These are phyloP conservation scores for Trichopoda pennipes DNA, from an alignment of 2,888 invertebrate species.

Conservation along the genomic window DNA sequence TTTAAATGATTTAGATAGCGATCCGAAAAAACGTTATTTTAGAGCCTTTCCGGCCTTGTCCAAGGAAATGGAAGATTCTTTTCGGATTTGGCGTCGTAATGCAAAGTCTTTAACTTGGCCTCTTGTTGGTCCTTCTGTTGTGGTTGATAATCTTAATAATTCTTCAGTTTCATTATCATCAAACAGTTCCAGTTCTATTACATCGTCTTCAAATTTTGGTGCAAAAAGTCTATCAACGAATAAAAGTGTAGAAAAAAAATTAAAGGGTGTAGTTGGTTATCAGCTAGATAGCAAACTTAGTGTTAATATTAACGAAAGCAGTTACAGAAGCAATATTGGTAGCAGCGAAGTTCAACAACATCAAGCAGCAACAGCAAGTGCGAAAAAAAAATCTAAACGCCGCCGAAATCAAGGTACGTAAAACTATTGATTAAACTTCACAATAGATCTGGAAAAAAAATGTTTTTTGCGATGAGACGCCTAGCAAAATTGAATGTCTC, in stretches of 20 bases:
- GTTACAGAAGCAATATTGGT: constrained; percentile 11
- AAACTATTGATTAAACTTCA: background rate
- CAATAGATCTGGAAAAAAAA: no score
- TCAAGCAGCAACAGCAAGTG: constrained; percentile 68
- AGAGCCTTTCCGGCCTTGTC: constrained; percentile 88
- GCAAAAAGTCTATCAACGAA: constrained; percentile 42
- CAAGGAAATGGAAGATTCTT: constrained; percentile 80
- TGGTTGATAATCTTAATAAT: constrained; percentile 70
- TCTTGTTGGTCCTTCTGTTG: constrained; percentile 71
- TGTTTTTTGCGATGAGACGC: no score
- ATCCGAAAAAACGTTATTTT: constrained; percentile 88
- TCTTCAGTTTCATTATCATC: constrained; percentile 66
- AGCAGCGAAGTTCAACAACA: constrained; percentile 47
- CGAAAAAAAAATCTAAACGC: constrained; percentile 76
- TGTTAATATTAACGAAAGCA: constrained; percentile 19
- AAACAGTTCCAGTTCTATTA: constrained; percentile 72
- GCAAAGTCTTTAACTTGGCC: constrained; percentile 76
- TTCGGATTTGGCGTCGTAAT: constrained; percentile 73
- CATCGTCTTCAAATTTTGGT: constrained; percentile 69
- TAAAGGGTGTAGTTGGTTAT: constrained; percentile 21
- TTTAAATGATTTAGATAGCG: constrained; percentile 75
- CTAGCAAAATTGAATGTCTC: no score
- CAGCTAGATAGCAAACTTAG: constrained; percentile 61
- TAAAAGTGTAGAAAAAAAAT: constrained; percentile 50
- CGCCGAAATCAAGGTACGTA: constrained; percentile 76